Base-by-base conservation (phyloP, 2,113 vertebrate genomes). In the Cephalopholis sonnerati region DNA sequence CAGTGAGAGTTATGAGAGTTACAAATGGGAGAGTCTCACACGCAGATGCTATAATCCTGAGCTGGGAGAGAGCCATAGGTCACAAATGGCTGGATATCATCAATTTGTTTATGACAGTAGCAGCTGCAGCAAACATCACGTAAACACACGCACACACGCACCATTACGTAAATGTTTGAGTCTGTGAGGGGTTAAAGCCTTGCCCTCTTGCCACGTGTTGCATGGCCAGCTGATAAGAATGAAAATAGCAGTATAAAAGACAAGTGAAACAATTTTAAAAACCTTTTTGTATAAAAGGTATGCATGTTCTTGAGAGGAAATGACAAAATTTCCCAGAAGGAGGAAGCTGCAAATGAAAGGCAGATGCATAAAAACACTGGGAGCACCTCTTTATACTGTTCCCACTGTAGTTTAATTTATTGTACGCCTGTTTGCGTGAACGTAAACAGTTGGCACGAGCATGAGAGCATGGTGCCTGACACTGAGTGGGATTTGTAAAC, bases 51-150 rank as follows among this genome's bases (percentile, higher is more conserved):
- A 76, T 76, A 84, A 86, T 81, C 36, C 79, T 20, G 61, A 66
- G 44, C 17, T 77, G 36, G 70, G 48, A 72, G 9, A 71, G 55
- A 75, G 57, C 48, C 74, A 66, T 7, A 66, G 51, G 59, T 84
- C 76, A 36, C 69, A 74, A 46, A 32, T 24, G 64, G 27, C 62
- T 74, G 32, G 36, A 63, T 27, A 59, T 72, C 65, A 55, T 44
- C 46, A 20, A 18, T 84, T 81, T 74, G 70, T 89, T 90, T 84
- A 83, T 66, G 64, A 65, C 70, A 79, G 59, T 9, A 73, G 71
- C 50, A 72, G 85, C 78, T 90, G 72, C 44, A 58, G 20, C 32
- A 67, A 22, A 27, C 12, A 36, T 50, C 54, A 46, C 22, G 54
- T 12, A 61, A 57, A 76, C 53, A 66, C 55, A 27, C 0, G 15